Conservation (phyloP, 2,113 vertebrate genomes). For the Eulacestoma nigropectus region DNA sequence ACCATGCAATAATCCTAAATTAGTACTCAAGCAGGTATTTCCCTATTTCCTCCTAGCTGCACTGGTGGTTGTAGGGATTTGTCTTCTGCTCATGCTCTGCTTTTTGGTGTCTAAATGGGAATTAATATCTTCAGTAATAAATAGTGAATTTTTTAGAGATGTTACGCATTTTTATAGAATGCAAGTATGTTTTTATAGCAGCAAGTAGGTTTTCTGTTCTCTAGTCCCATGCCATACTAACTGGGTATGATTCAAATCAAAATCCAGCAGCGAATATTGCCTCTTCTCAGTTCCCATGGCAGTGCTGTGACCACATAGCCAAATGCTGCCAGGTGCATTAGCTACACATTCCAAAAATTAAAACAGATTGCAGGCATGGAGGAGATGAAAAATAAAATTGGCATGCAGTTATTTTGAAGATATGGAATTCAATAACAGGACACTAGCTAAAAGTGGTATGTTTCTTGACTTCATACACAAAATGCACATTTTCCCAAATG, state of each 20-base stretch:
- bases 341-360: conserved; percentile 25
- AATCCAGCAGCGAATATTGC: conserved; percentile 1
- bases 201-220: not conserved
- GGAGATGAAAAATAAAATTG: not conserved
- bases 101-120: not conserved
- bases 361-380: not conserved
- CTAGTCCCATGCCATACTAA: not conserved
- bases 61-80: not conserved
- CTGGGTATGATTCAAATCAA: not conserved
- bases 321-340: not conserved
- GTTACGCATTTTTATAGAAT: not conserved
- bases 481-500: not conserved
- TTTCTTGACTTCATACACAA: not conserved
- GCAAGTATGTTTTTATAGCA: not conserved
- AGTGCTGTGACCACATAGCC: conserved; percentile 7
- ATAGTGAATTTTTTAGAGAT: not conserved
- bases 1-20: not conserved
- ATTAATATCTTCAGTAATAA: not conserved
- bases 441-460: not conserved
- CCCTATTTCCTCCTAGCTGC: not conserved
- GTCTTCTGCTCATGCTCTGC: not conserved
- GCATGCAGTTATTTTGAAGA: not conserved
- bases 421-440: not conserved
- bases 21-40: not conserved
- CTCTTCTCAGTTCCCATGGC: conserved; percentile 5